Conservation (phyloP, 2,888 invertebrate species). For the Diabrotica balteata region DNA sequence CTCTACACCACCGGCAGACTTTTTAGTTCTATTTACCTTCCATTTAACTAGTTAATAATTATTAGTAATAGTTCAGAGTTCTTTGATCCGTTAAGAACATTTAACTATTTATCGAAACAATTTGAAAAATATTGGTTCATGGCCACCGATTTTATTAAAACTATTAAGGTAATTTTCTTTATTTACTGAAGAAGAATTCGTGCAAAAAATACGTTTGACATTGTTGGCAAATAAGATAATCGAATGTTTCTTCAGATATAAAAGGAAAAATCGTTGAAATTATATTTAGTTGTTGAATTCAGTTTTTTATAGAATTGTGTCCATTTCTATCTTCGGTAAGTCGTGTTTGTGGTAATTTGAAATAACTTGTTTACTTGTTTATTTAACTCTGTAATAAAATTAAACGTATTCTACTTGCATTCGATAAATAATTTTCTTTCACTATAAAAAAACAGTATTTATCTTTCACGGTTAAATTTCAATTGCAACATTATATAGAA, state of each 20-base stretch:
- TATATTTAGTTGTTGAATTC: conserved; percentile 15
- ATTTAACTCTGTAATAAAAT: no score
- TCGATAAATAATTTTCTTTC: no score
- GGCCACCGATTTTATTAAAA: conserved; percentile 30
- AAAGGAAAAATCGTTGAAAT: conserved; percentile 25
- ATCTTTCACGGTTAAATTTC: no score
- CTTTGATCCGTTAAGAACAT: conserved; percentile 1
- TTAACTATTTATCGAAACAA: conserved; percentile 1
- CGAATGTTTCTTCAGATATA: conserved; percentile 31
- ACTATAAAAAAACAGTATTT: no score
- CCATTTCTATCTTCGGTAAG: neutral
- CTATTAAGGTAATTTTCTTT: conserved; percentile 34
- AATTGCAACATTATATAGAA: no score
- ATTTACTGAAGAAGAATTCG: conserved; percentile 38
- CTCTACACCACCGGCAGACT: no score
- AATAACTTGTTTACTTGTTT: neutral
- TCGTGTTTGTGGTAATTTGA: neutral
- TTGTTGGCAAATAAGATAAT: conserved; percentile 33
- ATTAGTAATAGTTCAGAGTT: neutral
- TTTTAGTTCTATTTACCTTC: no score
- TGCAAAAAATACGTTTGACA: conserved; percentile 47
- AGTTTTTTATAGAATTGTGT: conserved; percentile 8
- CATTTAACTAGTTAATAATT: no score
- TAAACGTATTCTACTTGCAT: no score
- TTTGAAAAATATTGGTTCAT: conserved; percentile 29